Evolutionary conservation across 1,140 invertebrate genomes (phyloP).

Genomic region (Heliconius nattereri): DNA sequence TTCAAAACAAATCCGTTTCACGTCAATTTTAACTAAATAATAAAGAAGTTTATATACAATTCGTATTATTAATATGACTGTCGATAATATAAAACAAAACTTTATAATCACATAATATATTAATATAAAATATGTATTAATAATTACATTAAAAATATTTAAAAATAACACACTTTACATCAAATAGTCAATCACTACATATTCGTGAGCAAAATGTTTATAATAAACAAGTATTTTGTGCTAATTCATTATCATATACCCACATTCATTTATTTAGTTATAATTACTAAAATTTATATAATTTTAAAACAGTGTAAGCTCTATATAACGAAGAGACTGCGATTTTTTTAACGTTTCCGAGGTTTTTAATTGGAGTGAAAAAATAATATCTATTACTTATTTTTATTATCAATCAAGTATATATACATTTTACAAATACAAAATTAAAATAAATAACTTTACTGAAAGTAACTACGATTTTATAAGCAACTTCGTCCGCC

Average conservation of each 20-base stretch:
- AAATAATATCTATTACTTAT: too few species aligned
- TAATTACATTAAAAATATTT: not conserved
- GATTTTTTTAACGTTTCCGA: too few species aligned
- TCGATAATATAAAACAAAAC: not conserved
- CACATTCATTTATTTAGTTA: constrained; percentile 3
- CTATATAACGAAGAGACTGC: too few species aligned
- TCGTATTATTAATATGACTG: constrained; percentile 2
- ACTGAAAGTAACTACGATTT: too few species aligned
- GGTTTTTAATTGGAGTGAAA: too few species aligned
- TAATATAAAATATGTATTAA: not conserved
- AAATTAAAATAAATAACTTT: too few species aligned
- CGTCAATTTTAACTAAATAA: not conserved
- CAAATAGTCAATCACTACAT: not conserved
- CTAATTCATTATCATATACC: not conserved
- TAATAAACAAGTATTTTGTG: constrained; percentile 4
- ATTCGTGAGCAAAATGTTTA: not conserved
- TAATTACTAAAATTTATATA: not conserved
- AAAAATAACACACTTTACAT: not conserved
- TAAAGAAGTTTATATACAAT: not conserved
- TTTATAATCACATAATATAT: not conserved
- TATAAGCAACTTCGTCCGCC: too few species aligned
- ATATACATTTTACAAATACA: too few species aligned
- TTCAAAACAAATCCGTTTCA: not conserved
- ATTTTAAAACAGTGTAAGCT: not conserved
- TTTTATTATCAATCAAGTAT: too few species aligned